A percentile compares a stretch with the other conserved stretches of the same genome.
These are phyloP conservation scores for Oligia latruncula DNA, from an alignment of 2,888 invertebrate species.

Conservation along the genomic window DNA sequence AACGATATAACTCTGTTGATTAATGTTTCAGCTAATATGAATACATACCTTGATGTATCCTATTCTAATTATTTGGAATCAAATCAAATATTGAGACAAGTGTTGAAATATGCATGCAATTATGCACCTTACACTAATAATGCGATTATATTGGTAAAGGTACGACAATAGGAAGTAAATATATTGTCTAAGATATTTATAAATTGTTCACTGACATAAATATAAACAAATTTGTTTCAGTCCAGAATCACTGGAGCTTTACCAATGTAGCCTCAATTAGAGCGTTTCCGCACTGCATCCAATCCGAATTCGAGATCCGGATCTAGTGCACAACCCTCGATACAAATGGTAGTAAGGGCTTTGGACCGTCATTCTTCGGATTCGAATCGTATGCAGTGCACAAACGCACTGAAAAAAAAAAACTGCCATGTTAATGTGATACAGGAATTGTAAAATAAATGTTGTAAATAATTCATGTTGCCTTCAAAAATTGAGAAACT, in stretches of 20 bases:
- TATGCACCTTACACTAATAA: neutral
- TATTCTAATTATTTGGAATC: neutral
- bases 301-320: neutral
- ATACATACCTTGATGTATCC: neutral
- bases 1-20: neutral
- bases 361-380: neutral
- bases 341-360: neutral
- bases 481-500: slow-evolving; percentile 24
- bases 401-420: neutral
- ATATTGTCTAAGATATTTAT: slow-evolving; percentile 5
- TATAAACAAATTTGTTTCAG: neutral
- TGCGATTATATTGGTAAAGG: neutral
- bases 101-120: slow-evolving; percentile 17
- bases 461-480: slow-evolving; percentile 42
- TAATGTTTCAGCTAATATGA: neutral
- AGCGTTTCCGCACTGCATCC: neutral
- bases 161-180: neutral
- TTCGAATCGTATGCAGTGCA: neutral
- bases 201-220: slow-evolving; percentile 14
- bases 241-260: neutral
- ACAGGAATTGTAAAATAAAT: slow-evolving; percentile 40
- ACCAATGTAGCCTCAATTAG: neutral
- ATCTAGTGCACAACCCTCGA: neutral
- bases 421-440: slow-evolving; percentile 53
- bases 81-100: neutral